A percentile compares a stretch with the other conserved stretches of the same genome.
These are phyloP conservation scores for Epirrhoe alternata DNA, from an alignment of 2,888 invertebrate species.

Conservation along the genomic window DNA sequence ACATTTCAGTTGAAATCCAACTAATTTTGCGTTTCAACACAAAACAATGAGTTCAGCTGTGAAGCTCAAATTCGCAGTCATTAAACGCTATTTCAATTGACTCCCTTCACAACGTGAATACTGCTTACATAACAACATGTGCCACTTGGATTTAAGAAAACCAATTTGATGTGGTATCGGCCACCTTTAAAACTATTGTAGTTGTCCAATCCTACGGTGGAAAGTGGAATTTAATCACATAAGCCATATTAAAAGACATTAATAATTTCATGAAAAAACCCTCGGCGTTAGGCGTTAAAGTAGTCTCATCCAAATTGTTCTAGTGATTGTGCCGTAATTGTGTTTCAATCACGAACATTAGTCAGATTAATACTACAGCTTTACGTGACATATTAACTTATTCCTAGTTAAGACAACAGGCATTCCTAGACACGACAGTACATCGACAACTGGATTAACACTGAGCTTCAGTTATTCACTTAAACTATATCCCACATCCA, in stretches of 20 bases:
- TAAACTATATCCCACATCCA: constrained; percentile 17
- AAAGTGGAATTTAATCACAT: not conserved
- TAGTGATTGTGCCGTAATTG: too few species aligned
- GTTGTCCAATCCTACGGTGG: not conserved
- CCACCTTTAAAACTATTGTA: not conserved
- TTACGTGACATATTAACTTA: too few species aligned
- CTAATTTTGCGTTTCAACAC: constrained; percentile 28
- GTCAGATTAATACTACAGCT: too few species aligned
- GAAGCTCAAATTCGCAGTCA: constrained; percentile 37
- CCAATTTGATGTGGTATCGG: constrained; percentile 10
- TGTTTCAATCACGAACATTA: too few species aligned
- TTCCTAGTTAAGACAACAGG: too few species aligned
- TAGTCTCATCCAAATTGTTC: too few species aligned
- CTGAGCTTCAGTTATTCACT: not conserved
- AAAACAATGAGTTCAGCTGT: constrained; percentile 31
- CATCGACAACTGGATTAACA: not conserved
- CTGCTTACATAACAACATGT: constrained; percentile 47
- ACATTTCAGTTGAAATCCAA: constrained; percentile 10
- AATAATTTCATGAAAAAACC: too few species aligned
- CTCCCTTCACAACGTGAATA: constrained; percentile 32
- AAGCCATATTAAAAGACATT: too few species aligned
- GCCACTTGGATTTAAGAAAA: constrained; percentile 28
- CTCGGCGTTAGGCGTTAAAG: too few species aligned
- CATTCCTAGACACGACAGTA: too few species aligned
- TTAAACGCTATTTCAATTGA: constrained; percentile 43